phyloP scores from a whole-genome alignment of 2,888 invertebrate species.

The Oligia latruncula region DNA sequence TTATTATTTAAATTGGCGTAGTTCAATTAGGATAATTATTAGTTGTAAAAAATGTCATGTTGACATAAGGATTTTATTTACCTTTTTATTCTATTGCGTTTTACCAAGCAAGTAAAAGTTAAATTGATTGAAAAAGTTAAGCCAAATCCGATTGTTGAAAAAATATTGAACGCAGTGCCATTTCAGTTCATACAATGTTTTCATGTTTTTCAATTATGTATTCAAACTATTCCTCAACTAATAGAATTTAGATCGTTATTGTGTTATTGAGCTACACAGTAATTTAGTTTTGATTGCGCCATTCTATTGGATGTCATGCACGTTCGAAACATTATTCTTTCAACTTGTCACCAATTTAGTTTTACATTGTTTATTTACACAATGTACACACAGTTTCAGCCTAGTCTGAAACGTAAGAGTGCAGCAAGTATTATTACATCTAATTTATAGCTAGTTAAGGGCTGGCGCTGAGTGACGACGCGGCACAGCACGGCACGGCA shows the following conservation, averaged over 20 bases:
- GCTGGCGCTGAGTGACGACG: too few species aligned
- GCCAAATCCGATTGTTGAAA: constrained; percentile 2
- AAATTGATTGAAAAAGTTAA: constrained; percentile 21
- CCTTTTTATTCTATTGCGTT: not conserved
- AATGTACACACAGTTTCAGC: not conserved
- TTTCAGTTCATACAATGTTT: constrained; percentile 26
- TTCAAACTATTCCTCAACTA: constrained; percentile 27
- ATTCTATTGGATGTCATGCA: constrained; percentile 33
- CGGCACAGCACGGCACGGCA: too few species aligned
- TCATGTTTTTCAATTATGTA: constrained; percentile 32
- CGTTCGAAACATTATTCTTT: constrained; percentile 19
- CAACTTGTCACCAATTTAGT: not conserved
- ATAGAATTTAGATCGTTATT: constrained; percentile 30
- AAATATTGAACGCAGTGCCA: constrained; percentile 14
- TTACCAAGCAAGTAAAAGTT: constrained; percentile 1
- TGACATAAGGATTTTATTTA: not conserved
- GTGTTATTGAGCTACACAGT: constrained; percentile 38
- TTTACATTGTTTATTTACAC: not conserved
- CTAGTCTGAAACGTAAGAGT: not conserved
- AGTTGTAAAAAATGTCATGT: not conserved
- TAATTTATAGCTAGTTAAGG: not conserved
- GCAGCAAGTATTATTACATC: not conserved
- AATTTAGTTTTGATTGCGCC: constrained; percentile 29
- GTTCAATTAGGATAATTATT: not conserved
- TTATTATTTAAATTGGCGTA: not conserved